Evolutionary conservation across 2,797 vertebrate species (phyloP).

Genomic region (Sparus aurata): DNA sequence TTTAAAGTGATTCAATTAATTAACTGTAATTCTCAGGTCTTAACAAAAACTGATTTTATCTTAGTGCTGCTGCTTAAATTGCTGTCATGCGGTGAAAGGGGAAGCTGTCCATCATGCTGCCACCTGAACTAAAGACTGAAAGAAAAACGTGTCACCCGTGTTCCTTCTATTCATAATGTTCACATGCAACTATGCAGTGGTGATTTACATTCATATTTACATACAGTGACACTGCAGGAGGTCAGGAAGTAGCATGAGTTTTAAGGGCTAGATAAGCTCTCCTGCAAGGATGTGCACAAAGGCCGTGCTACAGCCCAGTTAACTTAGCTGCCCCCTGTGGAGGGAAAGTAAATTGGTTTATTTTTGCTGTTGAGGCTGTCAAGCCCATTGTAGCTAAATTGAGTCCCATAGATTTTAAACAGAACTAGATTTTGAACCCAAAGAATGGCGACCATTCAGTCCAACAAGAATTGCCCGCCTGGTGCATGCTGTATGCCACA

Average conservation of each 20-base stretch:
- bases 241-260: not conserved
- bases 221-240: not conserved
- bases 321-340: too few relatives aligned
- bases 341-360: too few relatives aligned
- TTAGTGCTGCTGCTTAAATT: not conserved
- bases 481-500: too few relatives aligned
- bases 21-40: not conserved
- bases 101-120: not conserved
- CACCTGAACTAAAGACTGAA: not conserved
- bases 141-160: not conserved
- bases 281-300: too few relatives aligned
- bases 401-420: too few relatives aligned
- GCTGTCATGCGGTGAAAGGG: not conserved
- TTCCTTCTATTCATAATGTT: not conserved
- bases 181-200: not conserved
- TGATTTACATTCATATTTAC: not conserved
- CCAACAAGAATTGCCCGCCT: too few relatives aligned
- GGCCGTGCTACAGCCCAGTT: too few relatives aligned
- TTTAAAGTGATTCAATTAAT: not conserved
- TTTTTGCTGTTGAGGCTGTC: too few relatives aligned
- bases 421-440: too few relatives aligned
- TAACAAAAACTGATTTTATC: not conserved
- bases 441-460: too few relatives aligned
- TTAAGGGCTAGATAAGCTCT: not conserved
- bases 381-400: too few relatives aligned